phyloP scores from a whole-genome alignment of 2,113 vertebrate genomes.

The Typhlomys cinereus region DNA sequence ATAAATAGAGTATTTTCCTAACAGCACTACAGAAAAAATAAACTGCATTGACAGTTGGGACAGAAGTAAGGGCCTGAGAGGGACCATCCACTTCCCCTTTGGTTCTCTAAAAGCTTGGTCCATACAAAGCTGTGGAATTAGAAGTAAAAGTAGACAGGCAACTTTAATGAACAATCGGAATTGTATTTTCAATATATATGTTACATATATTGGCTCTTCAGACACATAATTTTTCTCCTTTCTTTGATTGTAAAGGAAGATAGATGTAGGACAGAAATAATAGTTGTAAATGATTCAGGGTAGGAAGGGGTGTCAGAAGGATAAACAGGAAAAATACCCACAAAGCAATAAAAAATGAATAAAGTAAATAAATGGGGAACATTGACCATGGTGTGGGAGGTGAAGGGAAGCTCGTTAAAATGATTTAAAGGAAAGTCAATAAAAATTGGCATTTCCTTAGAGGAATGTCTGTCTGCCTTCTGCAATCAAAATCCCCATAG shows the following conservation, averaged over 20 bases:
- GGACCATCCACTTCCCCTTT: not conserved
- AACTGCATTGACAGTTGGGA: not conserved
- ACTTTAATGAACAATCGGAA: not conserved
- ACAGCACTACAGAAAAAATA: not conserved
- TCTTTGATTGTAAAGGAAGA: not conserved
- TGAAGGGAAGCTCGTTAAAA: not conserved
- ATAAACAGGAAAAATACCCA: not conserved
- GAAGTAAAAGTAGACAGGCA: not conserved
- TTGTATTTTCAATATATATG: not conserved
- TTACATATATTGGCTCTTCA: not conserved
- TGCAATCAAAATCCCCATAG: not conserved
- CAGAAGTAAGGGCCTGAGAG: not conserved
- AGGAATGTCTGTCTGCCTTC: not conserved
- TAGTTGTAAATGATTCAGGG: not conserved
- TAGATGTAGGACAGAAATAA: not conserved
- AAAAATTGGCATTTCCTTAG: slow-evolving; percentile 32
- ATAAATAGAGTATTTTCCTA: not conserved
- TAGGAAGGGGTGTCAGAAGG: not conserved
- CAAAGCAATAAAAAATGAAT: not conserved
- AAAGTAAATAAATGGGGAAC: not conserved
- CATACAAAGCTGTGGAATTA: not conserved
- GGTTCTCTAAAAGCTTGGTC: not conserved
- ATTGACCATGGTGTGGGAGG: not conserved
- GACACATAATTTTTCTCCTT: not conserved
- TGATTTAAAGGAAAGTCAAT: not conserved